Evolutionary conservation across 2,797 vertebrate species (phyloP).

Genomic region (Pantherophis vulpinus): DNA sequence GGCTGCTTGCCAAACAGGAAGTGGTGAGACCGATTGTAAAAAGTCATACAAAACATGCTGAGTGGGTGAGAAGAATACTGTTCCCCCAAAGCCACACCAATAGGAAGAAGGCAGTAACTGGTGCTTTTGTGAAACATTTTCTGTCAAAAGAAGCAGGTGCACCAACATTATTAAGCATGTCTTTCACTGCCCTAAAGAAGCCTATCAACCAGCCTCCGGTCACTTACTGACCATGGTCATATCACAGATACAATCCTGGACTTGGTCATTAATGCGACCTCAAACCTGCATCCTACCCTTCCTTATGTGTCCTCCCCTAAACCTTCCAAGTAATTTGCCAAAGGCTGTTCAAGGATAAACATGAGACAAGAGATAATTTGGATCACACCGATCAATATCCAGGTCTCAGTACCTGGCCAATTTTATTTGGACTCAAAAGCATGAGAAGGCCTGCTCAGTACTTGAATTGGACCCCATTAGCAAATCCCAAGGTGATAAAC

Average conservation of each 20-base stretch:
- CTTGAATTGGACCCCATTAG: not conserved
- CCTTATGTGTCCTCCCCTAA: not conserved
- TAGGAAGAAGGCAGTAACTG: not conserved
- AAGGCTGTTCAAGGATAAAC: not conserved
- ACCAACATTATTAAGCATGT: not conserved
- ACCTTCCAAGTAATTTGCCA: too few relatives aligned
- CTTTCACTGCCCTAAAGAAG: not conserved
- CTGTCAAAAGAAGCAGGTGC: not conserved
- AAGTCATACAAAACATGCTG: constrained; percentile 2
- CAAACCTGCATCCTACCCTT: not conserved
- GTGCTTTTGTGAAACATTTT: not conserved
- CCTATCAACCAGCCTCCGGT: not conserved
- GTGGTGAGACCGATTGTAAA: constrained; percentile 4
- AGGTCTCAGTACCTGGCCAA: not conserved
- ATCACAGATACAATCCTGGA: too few relatives aligned
- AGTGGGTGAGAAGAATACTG: not conserved
- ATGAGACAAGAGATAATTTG: not conserved
- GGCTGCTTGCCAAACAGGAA: constrained; percentile 26
- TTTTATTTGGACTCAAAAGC: not conserved
- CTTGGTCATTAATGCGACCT: not conserved
- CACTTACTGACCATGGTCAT: not conserved
- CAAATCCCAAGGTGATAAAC: not conserved
- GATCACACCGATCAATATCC: not conserved
- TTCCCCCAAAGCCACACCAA: not conserved
- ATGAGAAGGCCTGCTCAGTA: not conserved